phyloP scores from a whole-genome alignment of 2,888 invertebrate genomes.

The Epinotia brunnichana region DNA sequence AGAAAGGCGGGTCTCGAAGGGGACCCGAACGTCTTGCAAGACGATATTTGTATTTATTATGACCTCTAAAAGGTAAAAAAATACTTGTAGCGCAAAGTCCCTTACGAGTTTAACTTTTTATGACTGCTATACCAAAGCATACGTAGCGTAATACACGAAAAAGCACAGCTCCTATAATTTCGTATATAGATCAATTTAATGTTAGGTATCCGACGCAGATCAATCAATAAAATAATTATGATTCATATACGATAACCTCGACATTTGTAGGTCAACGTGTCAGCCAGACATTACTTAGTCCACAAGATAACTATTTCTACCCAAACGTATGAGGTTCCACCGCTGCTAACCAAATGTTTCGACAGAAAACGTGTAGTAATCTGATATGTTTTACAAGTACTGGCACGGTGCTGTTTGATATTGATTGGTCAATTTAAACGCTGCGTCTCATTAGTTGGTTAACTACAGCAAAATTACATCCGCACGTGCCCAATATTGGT shows the following conservation, averaged over 20 bases:
- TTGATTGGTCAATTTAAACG: conserved; percentile 14
- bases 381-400: conserved; percentile 13
- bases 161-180: not conserved
- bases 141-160: not conserved
- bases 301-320: not conserved
- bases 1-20: conserved; percentile 72
- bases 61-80: conserved; percentile 45
- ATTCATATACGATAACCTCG: conserved; percentile 20
- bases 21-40: conserved; percentile 67
- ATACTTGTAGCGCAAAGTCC: conserved; percentile 21
- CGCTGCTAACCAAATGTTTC: conserved; percentile 7
- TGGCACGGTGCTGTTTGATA: conserved; percentile 7
- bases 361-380: conserved; percentile 22
- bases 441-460: conserved; percentile 16
- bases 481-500: conserved; percentile 24
- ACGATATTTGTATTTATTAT: conserved; percentile 50
- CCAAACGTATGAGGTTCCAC: not conserved
- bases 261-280: conserved; percentile 19
- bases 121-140: not conserved
- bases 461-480: conserved; percentile 12
- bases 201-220: not conserved
- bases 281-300: conserved; percentile 17
- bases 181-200: conserved; percentile 4
- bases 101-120: conserved; percentile 17
- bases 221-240: conserved; percentile 30